Percentiles rank a stretch among this genome's conserved stretches.
Conservation (phyloP, 1,140 invertebrate genomes). For the Heliconius congener region DNA sequence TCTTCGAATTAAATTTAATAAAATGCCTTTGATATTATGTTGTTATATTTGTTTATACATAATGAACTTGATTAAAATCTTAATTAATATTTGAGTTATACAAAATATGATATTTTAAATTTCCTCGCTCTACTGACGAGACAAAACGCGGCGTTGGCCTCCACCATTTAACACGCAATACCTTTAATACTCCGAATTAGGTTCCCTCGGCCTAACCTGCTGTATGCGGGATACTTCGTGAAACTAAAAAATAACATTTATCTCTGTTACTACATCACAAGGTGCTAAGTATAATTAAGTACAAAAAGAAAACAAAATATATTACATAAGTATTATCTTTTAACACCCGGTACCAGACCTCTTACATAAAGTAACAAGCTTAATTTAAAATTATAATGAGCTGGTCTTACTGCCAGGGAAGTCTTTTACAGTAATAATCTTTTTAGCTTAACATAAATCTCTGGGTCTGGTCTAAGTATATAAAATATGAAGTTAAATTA, state of each 20-base stretch:
- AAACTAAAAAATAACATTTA: too few species aligned
- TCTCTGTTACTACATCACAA: background rate
- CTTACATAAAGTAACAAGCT: conserved; percentile 21
- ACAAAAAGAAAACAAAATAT: conserved; percentile 12
- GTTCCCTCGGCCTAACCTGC: background rate
- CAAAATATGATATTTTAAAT: background rate
- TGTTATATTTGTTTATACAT: background rate
- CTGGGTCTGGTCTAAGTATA: background rate
- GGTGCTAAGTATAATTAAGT: conserved; percentile 1
- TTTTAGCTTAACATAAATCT: background rate
- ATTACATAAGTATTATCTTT: background rate
- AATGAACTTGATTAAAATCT: background rate
- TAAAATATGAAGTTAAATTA: background rate
- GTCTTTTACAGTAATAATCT: conserved; percentile 24
- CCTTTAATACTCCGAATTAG: background rate
- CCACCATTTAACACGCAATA: too few species aligned
- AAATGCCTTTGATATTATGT: background rate
- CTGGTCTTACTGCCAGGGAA: conserved; percentile 19
- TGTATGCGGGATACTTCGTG: too few species aligned
- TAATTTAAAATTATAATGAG: conserved; percentile 30
- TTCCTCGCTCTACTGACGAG: too few species aligned
- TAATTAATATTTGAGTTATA: background rate
- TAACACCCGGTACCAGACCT: background rate
- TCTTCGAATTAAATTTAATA: background rate
- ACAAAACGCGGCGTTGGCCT: too few species aligned